phyloP scores from a whole-genome alignment of 2,888 invertebrate genomes.

The Dysmachus trigonus region DNA sequence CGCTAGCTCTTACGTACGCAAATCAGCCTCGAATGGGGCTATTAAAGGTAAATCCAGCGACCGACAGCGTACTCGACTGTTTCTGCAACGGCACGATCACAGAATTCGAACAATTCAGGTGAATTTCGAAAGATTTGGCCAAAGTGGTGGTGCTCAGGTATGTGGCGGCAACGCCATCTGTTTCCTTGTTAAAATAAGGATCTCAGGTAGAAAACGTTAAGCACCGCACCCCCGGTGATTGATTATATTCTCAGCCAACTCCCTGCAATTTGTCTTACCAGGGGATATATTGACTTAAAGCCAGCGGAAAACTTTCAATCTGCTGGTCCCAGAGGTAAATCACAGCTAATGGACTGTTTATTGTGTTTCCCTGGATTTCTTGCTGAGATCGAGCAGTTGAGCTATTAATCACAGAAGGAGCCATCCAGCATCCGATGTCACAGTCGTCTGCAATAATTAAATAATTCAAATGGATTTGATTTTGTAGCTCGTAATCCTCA shows the following conservation, averaged over 20 bases:
- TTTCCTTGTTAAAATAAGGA: neutral
- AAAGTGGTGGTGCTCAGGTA: neutral
- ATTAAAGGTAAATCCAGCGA: neutral
- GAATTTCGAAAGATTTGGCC: neutral
- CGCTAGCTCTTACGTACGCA: neutral
- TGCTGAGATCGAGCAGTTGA: neutral
- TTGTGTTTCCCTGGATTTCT: neutral
- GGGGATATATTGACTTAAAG: neutral
- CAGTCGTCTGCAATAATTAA: neutral
- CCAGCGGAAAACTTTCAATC: neutral
- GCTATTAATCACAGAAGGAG: neutral
- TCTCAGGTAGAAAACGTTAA: neutral
- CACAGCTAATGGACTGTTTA: neutral
- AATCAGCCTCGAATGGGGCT: neutral
- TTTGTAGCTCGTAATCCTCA: neutral
- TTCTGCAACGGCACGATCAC: neutral
- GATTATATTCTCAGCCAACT: neutral
- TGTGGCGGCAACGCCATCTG: neutral
- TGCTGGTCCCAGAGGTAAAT: neutral
- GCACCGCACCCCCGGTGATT: neutral
- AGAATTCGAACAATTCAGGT: neutral
- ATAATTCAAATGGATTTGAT: neutral
- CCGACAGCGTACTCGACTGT: neutral
- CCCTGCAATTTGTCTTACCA: neutral
- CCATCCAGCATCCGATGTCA: neutral